Evolutionary conservation across 2,888 invertebrate genomes (phyloP), one percentile per base, ranked within the genome.

Genomic region (Monoplex corrugatus): DNA sequence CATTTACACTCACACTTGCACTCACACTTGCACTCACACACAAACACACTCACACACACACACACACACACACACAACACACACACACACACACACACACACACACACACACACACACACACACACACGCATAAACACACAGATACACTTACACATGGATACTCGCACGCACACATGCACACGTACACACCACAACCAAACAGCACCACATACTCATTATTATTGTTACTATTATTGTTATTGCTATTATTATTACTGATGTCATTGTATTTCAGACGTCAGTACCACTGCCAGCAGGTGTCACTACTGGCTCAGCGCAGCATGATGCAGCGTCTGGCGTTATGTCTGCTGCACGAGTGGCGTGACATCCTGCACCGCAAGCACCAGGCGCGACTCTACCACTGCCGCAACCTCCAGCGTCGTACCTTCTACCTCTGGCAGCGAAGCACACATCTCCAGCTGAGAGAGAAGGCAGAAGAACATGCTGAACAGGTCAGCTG

Each of bases 331-430:
- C 90, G 92, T n/a, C 91, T 92, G 40, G 89, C 91, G 13, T 75
- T 90, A 10, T 89, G 90, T 32, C 93, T 91, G 89, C 87, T 94
- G 23, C 90, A 90, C 0, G 93, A 93, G 6, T 94, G 94, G 94
- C 91, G 90, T 1, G 88, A 87, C 44, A 92, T 94, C 43, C 92
- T 94, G 50, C 90, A 91, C 63, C 92, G 94, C n/a, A 94, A 94
- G 90, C 93, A 93, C 63, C 38, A 86, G 38, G 93, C 93, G 0
- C 68, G 89, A 8, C n/a, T 91, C 38, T 94, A 93, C 90, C 92
- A 92, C 50, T 86, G 92, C 28, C 72, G 68, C 32, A 92, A 92
- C 84, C 91, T 94, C 2, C 86, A 93, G 19, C 89, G 91, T 32
- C 85, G 88, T 40, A 90, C 89, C n/a, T 94, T 94, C 89, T 57